Base-by-base conservation (phyloP, 2,797 vertebrate genomes). In the Hybognathus amarus region DNA sequence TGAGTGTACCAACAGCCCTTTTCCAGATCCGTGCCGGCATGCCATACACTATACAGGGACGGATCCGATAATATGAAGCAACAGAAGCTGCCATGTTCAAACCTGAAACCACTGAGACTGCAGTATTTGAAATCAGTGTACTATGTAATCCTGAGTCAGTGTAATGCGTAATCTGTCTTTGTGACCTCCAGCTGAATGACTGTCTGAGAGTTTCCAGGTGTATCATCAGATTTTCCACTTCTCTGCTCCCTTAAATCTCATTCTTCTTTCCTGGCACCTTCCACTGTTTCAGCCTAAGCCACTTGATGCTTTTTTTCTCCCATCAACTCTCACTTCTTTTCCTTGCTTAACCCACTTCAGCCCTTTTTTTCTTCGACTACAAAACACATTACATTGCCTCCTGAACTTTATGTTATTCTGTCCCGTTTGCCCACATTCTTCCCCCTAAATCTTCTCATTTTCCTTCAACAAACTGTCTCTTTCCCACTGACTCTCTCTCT, bases 401-500 rank as follows among this genome's bases (percentile, higher is more conserved):
- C 74, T 82, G 59, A 66, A 73, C 69, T 38, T 64, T 78, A 24
- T 78, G 75, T 79, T 70, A 73, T 54, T 64, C 45, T 66, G 52
- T 54, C 40, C 7, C 76, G 69, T 88, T 80, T 85, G 85, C 87
- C 83, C 73, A 90, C 90, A 85, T 82, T 80, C 74, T 30, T 1
- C 73, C 91, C 92, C 87, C 91, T 89, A 36, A 78, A 89, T 87
- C 84, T 70, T 87, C 47, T 83, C 69, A 82, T 85, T 86, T 77
- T 87, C 91, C 89, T 86, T 87, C 90, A 87, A 85, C 82, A 86
- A 63, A 56, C 50, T 11, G 22, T 70, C 50, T 68, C 56, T 27
- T 27, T 27, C 85, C 61, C 8, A 45, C 66, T 69, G 64, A 79
- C 61, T 69, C 50, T n/a, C 30, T 30, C 54, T 66, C 38, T 69